Conservation (phyloP, 2,888 invertebrate species). For the Zelleria hepariella region DNA sequence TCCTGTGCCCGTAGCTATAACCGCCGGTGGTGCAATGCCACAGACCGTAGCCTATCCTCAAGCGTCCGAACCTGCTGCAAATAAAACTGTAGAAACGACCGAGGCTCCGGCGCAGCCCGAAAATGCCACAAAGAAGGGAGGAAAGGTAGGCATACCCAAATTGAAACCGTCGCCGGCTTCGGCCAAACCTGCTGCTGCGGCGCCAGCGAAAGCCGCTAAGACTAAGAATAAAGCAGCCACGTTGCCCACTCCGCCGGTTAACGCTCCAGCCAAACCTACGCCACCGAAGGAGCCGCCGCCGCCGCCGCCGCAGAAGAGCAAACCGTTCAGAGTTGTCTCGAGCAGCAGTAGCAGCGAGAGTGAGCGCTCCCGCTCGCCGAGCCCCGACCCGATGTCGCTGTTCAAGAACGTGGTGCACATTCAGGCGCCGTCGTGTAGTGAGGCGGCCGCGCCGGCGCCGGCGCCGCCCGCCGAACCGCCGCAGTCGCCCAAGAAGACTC, state of each 20-base stretch:
- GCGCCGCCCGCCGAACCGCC: neutral
- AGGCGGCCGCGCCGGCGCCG: neutral
- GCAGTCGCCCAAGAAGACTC: neutral
- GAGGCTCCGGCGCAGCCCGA: neutral
- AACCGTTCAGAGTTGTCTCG: neutral
- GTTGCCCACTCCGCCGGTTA: neutral
- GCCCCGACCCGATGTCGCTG: constrained; percentile 35
- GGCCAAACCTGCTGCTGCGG: neutral
- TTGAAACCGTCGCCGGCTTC: neutral
- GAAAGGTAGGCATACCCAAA: neutral
- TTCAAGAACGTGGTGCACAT: constrained; percentile 48
- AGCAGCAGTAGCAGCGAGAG: constrained; percentile 19
- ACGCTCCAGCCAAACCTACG: neutral
- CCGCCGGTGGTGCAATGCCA: neutral
- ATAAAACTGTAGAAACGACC: neutral
- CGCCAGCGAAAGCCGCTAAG: neutral
- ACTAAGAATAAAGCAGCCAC: neutral
- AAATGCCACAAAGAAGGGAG: neutral
- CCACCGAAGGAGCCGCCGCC: neutral
- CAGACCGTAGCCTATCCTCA: neutral
- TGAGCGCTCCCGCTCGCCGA: constrained; percentile 16
- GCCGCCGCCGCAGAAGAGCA: neutral
- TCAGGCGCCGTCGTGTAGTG: constrained; percentile 24
- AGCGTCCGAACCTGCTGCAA: neutral
- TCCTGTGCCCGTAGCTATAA: neutral